Evolutionary conservation across 2,888 invertebrate genomes (phyloP).

Genomic region (Nemurella pictetii): DNA sequence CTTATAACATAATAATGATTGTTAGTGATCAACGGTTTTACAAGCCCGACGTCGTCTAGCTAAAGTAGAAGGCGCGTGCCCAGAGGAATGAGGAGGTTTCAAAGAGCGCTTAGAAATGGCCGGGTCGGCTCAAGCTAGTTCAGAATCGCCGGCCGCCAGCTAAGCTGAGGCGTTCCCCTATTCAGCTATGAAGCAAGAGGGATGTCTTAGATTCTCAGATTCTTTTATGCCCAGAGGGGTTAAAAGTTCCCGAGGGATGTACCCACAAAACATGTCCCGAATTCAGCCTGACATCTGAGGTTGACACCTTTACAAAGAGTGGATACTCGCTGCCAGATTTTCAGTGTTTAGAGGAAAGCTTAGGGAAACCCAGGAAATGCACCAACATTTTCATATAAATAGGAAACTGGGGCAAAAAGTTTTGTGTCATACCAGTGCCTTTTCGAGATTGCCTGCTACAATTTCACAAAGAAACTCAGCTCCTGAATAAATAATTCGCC

Average conservation of each 20-base stretch:
- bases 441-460: neutral
- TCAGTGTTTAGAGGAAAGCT: neutral
- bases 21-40: neutral
- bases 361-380: neutral
- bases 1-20: neutral
- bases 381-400: neutral
- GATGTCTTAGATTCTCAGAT: conserved; percentile 19
- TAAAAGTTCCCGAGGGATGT: conserved; percentile 12
- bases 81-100: neutral
- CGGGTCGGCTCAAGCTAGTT: neutral
- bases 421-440: neutral
- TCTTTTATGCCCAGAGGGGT: conserved; percentile 25
- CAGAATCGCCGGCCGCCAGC: neutral
- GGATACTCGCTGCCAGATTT: conserved; percentile 7
- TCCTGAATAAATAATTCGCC: neutral
- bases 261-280: conserved; percentile 31
- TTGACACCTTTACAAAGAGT: conserved; percentile 21
- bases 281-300: conserved; percentile 17
- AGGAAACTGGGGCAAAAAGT: neutral
- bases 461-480: neutral
- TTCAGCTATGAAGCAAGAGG: conserved; percentile 3
- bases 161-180: conserved; percentile 25
- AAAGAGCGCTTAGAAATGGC: neutral
- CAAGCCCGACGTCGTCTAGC: neutral
- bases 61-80: conserved; percentile 8